These are phyloP conservation scores for Fopius arisanus DNA, from an alignment of 1,140 invertebrate species.

Conservation along the genomic window DNA sequence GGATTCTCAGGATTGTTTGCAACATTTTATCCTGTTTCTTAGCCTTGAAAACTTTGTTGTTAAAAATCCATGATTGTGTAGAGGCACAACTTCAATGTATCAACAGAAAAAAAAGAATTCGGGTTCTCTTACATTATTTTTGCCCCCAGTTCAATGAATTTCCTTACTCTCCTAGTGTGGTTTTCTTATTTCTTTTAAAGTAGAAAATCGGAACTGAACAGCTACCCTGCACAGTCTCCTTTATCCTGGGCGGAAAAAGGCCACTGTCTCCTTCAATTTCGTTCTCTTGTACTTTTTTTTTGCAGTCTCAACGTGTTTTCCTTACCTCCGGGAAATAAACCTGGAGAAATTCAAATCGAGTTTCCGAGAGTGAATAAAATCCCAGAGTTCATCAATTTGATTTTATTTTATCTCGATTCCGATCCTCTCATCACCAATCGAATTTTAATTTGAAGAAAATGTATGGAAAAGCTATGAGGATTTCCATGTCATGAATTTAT, in stretches of 20 bases:
- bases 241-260: background rate
- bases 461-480: background rate
- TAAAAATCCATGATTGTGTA: background rate
- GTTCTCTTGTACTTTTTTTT: background rate
- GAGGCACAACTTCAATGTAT: background rate
- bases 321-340: background rate
- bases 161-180: background rate
- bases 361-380: background rate
- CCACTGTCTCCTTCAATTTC: constrained; percentile 3
- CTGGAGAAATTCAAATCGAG: background rate
- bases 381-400: background rate
- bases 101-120: background rate
- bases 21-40: too few relatives aligned
- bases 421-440: background rate
- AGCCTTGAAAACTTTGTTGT: background rate
- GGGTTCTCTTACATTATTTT: background rate
- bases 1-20: too few relatives aligned
- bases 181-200: constrained; percentile 3
- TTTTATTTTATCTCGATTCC: background rate
- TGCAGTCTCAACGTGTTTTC: background rate
- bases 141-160: background rate
- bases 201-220: background rate
- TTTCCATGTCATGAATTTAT: background rate
- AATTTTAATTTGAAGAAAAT: background rate
- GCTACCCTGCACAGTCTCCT: background rate